Evolutionary conservation across 2,797 vertebrate species (phyloP).

Genomic region (Microchirus variegatus): DNA sequence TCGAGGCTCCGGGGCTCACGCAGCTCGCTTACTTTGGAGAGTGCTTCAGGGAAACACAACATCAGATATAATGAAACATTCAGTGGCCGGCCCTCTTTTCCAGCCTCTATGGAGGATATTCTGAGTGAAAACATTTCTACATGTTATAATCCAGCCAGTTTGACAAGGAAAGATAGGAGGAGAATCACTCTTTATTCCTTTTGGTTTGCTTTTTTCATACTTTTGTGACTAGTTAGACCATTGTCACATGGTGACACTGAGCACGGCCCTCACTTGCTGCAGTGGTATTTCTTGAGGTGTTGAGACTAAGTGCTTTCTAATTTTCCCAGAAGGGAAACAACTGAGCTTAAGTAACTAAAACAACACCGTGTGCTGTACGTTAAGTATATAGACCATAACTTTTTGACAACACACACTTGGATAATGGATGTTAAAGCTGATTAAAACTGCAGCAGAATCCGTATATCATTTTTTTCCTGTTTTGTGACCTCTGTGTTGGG

Average conservation of each 20-base stretch:
- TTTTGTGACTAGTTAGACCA: too few species aligned
- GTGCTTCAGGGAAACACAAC: constrained; percentile 91
- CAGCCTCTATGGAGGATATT: constrained; percentile 76
- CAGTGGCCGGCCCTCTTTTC: constrained; percentile 85
- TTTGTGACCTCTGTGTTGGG: constrained; percentile 28
- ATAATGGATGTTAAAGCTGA: constrained; percentile 21
- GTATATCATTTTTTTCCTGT: constrained; percentile 18
- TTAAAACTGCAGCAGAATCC: constrained; percentile 28
- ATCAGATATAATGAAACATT: constrained; percentile 96
- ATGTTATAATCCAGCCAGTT: constrained; percentile 51
- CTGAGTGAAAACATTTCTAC: constrained; percentile 69
- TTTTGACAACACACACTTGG: constrained; percentile 6
- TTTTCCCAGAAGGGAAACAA: not conserved
- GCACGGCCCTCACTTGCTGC: not conserved
- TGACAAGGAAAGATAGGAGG: constrained; percentile 38
- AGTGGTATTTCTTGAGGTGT: constrained; percentile 11
- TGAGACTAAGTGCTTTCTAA: constrained; percentile 17
- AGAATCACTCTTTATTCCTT: too few species aligned
- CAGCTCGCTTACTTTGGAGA: constrained; percentile 95
- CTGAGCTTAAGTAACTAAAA: constrained; percentile 24
- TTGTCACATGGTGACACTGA: constrained; percentile 12
- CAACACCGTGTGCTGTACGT: constrained; percentile 20
- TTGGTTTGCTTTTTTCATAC: too few species aligned
- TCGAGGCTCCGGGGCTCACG: constrained; percentile 77
- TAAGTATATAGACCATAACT: constrained; percentile 9